A percentile compares a stretch with the other conserved stretches of the same genome.
These are phyloP conservation scores for Drosophila helvetica DNA, from an alignment of 2,888 invertebrate species.

Conservation along the genomic window DNA sequence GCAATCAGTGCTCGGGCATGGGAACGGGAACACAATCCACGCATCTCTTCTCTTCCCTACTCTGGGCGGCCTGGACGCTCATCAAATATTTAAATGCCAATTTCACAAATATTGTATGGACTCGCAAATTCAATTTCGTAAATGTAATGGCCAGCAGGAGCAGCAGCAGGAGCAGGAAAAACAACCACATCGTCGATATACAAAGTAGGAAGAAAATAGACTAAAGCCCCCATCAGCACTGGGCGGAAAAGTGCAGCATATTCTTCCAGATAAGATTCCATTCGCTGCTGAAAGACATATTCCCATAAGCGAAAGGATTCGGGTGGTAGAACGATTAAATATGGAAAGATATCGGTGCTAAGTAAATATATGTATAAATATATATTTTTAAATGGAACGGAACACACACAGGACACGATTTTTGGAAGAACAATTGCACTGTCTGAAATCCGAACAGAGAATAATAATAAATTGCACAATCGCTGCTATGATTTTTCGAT, in stretches of 20 bases:
- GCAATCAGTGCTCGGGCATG: slow-evolving; percentile 33
- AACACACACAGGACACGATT: too few relatives aligned
- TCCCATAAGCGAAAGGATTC: too few relatives aligned
- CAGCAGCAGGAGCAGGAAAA: neutral
- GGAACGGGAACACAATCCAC: neutral
- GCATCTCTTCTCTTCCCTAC: slow-evolving; percentile 36
- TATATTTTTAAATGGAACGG: too few relatives aligned
- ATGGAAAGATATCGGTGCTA: too few relatives aligned
- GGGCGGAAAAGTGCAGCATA: neutral
- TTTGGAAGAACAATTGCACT: too few relatives aligned
- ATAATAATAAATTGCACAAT: too few relatives aligned
- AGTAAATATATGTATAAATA: too few relatives aligned
- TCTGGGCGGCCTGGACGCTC: slow-evolving; percentile 42
- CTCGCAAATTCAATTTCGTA: slow-evolving; percentile 69
- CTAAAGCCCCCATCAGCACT: neutral
- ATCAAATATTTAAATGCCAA: slow-evolving; percentile 76
- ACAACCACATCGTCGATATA: neutral
- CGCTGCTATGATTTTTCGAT: too few relatives aligned
- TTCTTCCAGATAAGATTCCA: too few relatives aligned
- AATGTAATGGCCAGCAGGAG: slow-evolving; percentile 54
- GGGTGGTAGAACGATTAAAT: too few relatives aligned
- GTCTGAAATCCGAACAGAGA: too few relatives aligned
- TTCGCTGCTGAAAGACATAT: too few relatives aligned
- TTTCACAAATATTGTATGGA: slow-evolving; percentile 70
- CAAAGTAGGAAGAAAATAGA: neutral